Conservation (phyloP, 2,113 vertebrate genomes). For the Octodon degus region DNA sequence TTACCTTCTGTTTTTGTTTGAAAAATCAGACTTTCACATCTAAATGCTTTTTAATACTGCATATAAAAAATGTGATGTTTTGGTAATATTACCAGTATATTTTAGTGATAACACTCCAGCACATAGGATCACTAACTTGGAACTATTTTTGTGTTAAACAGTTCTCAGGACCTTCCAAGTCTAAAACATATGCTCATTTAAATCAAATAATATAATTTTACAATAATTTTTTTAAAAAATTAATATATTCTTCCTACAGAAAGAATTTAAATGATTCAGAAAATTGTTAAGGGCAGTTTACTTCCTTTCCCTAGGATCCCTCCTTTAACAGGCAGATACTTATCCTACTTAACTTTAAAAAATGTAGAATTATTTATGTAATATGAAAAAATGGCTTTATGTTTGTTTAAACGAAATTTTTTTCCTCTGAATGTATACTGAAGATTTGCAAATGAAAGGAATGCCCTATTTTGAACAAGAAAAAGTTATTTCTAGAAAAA, state of each 20-base stretch:
- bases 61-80: background rate
- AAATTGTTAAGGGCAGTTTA: constrained; percentile 1
- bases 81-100: background rate
- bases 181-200: background rate
- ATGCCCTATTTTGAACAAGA: background rate
- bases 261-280: constrained; percentile 47
- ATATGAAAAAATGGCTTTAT: background rate
- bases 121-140: background rate
- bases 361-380: background rate
- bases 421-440: background rate
- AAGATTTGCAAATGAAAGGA: constrained; percentile 27
- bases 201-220: constrained; percentile 5
- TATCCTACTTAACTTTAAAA: background rate
- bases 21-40: background rate
- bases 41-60: background rate
- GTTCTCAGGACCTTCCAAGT: background rate
- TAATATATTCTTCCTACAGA: background rate
- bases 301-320: background rate
- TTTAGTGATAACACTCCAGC: background rate
- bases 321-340: background rate
- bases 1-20: constrained; percentile 40
- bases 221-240: background rate
- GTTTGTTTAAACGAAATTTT: background rate
- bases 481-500: background rate
- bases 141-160: constrained; percentile 55